Evolutionary conservation across 2,113 vertebrate species (phyloP).

Genomic region (Elaphurus davidianus): DNA sequence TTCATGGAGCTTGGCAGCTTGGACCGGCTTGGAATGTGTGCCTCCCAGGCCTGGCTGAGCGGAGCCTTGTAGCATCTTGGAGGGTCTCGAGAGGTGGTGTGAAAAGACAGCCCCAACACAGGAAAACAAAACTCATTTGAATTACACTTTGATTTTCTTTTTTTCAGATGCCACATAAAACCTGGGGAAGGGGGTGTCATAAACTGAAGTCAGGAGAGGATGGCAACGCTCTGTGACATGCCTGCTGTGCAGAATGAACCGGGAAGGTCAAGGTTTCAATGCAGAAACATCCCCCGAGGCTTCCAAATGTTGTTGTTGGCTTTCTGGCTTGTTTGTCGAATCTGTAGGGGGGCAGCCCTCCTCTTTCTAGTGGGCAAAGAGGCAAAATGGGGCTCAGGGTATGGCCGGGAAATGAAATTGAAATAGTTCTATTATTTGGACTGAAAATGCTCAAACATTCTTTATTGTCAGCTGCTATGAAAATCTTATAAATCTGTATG

Average conservation of each 20-base stretch:
- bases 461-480: background rate
- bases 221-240: background rate
- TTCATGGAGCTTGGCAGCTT: background rate
- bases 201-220: background rate
- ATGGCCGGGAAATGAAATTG: background rate
- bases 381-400: background rate
- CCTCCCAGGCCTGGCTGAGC: background rate
- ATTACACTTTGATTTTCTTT: background rate
- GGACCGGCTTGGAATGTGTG: background rate
- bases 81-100: background rate
- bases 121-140: background rate
- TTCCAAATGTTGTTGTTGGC: background rate
- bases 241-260: background rate
- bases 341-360: background rate
- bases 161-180: background rate
- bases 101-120: background rate
- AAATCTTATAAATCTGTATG: background rate
- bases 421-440: background rate
- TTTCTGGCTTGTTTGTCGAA: background rate
- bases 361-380: background rate
- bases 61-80: accelerated
- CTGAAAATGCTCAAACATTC: background rate
- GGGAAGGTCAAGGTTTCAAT: background rate
- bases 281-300: background rate
- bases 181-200: background rate